Base-by-base conservation (phyloP, 2,888 invertebrate genomes). In the Petrolisthes manimaculis region DNA sequence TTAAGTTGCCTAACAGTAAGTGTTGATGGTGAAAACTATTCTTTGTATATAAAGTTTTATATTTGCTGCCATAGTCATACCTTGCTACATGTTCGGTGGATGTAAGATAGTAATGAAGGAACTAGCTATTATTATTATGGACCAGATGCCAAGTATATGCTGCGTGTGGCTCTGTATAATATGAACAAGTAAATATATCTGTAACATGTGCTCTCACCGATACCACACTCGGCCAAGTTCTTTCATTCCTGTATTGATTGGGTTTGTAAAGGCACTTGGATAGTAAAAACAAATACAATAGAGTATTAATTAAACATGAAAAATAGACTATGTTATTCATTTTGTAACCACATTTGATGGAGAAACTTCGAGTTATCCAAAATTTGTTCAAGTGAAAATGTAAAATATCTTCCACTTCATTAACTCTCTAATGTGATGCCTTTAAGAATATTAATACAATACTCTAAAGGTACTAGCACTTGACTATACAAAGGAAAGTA, bases 1-100 rank as follows among this genome's bases (percentile, higher is more conserved):
- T 82, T 87, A 79, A 83, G 87, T 87, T 87, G 87, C 87, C 79
- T 83, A 78, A 87, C 71, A 78, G 71, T 87, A 87, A 87, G 71
- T 87, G 87, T 87, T 87, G 37, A 87, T 87, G 82, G 87, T 87
- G 86, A 87, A 86, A 71, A 84, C 80, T 86, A 82, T 86, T 81
- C 67, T 77, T 67, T 85, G 85, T 85, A 85, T 61, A 85, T 85
- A 85, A 85, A 61, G 79, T 85, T 85, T 85, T 85, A 85, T 85
- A 85, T 85, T 69, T 85, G 85, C 85, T 79, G 85, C 85, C 55
- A 69, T 54, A 61, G 85, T 79, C 14, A 71, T 71, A 71, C 14
- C 71, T 71, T 82, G 18, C 61, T 82, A 82, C 81, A 61, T 85
- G 79, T 79, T 85, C 61, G 85, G 69, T 84, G 78, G 71, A 84